Conservation (phyloP, 2,113 vertebrate species). For the Perca flavescens region DNA sequence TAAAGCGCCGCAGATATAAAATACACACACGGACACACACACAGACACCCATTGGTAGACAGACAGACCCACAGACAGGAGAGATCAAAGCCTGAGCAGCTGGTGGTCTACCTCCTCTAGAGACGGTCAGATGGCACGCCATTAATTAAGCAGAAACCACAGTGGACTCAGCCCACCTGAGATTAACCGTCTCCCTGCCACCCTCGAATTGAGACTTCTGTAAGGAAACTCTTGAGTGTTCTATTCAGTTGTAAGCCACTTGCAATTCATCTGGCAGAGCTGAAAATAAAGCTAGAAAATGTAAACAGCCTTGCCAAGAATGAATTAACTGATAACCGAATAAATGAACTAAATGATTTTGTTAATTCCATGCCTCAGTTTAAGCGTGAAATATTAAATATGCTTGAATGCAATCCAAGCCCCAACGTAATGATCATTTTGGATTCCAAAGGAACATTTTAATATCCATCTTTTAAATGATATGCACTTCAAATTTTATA, state of each 20-base stretch:
- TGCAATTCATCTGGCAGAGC: slow-evolving; percentile 36
- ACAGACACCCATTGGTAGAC: neutral
- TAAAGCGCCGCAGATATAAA: too few species aligned
- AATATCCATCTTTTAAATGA: slow-evolving; percentile 52
- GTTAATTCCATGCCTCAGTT: slow-evolving; percentile 41
- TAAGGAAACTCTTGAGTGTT: slow-evolving; percentile 38
- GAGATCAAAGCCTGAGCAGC: slow-evolving; percentile 81
- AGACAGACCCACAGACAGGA: slow-evolving; percentile 48
- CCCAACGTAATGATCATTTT: slow-evolving; percentile 58
- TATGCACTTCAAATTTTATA: slow-evolving; percentile 36
- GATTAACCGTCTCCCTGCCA: slow-evolving; percentile 47
- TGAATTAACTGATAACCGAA: slow-evolving; percentile 50
- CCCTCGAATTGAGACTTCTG: slow-evolving; percentile 49
- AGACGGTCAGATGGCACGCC: slow-evolving; percentile 78
- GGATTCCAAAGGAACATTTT: slow-evolving; percentile 41
- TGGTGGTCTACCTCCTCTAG: slow-evolving; percentile 69
- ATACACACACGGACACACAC: neutral
- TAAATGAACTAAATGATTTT: slow-evolving; percentile 56
- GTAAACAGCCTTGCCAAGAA: slow-evolving; percentile 36
- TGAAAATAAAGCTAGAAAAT: slow-evolving; percentile 46
- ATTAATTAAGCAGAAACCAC: slow-evolving; percentile 82
- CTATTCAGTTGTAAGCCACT: slow-evolving; percentile 36
- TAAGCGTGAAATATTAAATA: slow-evolving; percentile 52
- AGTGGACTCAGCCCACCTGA: slow-evolving; percentile 68
- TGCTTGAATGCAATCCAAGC: slow-evolving; percentile 49